Evolutionary conservation across 35 echinoderm and acorn worm species (phyloP).

Genomic region (Stichopus chloronotus): DNA sequence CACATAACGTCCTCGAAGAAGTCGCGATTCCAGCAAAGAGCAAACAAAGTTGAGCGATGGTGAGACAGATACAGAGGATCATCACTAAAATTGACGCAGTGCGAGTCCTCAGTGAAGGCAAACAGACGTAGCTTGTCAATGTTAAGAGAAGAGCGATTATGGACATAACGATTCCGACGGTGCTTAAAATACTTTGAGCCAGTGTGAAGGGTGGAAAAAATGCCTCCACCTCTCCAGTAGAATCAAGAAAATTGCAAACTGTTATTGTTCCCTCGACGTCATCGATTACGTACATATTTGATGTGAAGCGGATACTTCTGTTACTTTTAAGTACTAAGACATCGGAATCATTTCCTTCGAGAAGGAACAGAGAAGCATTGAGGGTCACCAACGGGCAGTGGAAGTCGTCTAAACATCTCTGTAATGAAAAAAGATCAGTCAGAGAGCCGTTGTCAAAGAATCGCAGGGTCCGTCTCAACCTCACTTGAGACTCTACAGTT

Average conservation of each 20-base stretch:
- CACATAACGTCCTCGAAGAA: neutral
- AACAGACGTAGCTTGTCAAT: neutral
- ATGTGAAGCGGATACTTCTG: neutral
- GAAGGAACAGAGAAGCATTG: neutral
- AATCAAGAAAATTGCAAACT: constrained; percentile 9
- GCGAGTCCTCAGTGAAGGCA: neutral
- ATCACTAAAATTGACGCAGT: neutral
- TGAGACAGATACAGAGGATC: constrained; percentile 5
- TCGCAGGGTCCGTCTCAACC: neutral
- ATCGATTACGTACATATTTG: neutral
- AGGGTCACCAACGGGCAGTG: neutral
- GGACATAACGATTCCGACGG: neutral
- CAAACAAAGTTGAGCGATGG: neutral
- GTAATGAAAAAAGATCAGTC: neutral
- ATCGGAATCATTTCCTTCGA: neutral
- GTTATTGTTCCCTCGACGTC: neutral
- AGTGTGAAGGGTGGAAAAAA: neutral
- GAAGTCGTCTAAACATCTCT: neutral
- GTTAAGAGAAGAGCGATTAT: neutral
- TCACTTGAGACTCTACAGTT: neutral
- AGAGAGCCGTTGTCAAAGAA: neutral
- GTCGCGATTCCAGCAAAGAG: constrained; percentile 25
- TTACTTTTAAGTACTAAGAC: neutral
- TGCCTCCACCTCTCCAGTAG: neutral
- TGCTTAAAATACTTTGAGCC: constrained; percentile 23